phyloP scores from a whole-genome alignment of 2,797 vertebrate genomes.

The Rhinella marina region DNA sequence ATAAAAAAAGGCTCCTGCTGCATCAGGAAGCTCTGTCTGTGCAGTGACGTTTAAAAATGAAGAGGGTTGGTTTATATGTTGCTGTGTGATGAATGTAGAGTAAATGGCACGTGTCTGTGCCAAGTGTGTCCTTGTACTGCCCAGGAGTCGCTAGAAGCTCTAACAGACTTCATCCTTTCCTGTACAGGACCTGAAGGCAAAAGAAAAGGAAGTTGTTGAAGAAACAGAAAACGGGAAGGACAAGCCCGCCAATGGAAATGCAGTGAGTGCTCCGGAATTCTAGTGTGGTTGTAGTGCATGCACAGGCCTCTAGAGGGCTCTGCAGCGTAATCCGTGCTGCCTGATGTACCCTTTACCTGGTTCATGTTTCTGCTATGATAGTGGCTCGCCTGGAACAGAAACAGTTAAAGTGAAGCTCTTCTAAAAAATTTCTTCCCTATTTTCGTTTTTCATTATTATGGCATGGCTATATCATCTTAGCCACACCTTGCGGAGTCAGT shows the following conservation, averaged over 20 bases:
- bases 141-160: not conserved
- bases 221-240: slow-evolving; percentile 94
- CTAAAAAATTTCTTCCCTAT: not conserved
- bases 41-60: no score
- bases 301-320: not conserved
- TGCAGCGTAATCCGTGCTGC: not conserved
- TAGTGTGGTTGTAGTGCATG: not conserved
- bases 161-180: not conserved
- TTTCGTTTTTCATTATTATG: no score
- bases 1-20: no score
- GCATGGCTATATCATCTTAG: not conserved
- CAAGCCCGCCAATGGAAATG: slow-evolving; percentile 89
- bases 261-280: slow-evolving; percentile 74
- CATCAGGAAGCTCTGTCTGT: no score
- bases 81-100: no score
- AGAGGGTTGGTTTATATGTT: no score
- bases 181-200: slow-evolving; percentile 88
- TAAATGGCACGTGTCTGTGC: not conserved
- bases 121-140: not conserved
- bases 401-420: not conserved
- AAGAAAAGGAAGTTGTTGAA: slow-evolving; percentile 90
- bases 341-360: not conserved
- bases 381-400: not conserved
- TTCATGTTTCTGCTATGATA: not conserved
- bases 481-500: not conserved